Conservation (phyloP, 2,797 vertebrate genomes). For the Neostethus bicornis region DNA sequence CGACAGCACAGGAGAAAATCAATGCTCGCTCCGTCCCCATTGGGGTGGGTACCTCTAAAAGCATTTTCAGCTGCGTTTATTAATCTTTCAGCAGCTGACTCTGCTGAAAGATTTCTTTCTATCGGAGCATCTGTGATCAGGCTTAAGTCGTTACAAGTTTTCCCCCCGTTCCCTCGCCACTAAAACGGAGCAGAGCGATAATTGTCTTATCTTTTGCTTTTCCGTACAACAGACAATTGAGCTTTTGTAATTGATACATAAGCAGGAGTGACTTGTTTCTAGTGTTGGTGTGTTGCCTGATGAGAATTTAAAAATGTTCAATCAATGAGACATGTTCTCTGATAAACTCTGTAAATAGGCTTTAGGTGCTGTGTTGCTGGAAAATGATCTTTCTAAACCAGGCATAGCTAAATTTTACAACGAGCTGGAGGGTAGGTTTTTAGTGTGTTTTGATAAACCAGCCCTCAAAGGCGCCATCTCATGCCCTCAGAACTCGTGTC, state of each 20-base stretch:
- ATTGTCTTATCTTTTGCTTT: constrained; percentile 13
- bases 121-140: constrained; percentile 57
- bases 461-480: too few relatives aligned
- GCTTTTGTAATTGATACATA: constrained; percentile 11
- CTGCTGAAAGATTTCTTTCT: constrained; percentile 49
- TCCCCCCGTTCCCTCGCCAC: neutral
- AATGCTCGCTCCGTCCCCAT: constrained; percentile 49
- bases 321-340: constrained; percentile 8
- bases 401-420: too few relatives aligned
- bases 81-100: constrained; percentile 69
- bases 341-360: constrained; percentile 11
- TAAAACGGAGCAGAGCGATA: constrained; percentile 3
- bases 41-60: constrained; percentile 57
- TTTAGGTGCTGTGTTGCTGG: neutral
- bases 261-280: constrained; percentile 5
- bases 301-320: constrained; percentile 5
- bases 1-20: constrained; percentile 65
- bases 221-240: neutral
- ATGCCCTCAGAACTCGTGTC: too few relatives aligned
- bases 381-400: too few relatives aligned
- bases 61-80: constrained; percentile 62
- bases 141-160: constrained; percentile 50
- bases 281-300: neutral
- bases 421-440: too few relatives aligned
- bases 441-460: too few relatives aligned